Conservation (phyloP, 2,888 invertebrate species). For the Dicyrtomina minuta region DNA sequence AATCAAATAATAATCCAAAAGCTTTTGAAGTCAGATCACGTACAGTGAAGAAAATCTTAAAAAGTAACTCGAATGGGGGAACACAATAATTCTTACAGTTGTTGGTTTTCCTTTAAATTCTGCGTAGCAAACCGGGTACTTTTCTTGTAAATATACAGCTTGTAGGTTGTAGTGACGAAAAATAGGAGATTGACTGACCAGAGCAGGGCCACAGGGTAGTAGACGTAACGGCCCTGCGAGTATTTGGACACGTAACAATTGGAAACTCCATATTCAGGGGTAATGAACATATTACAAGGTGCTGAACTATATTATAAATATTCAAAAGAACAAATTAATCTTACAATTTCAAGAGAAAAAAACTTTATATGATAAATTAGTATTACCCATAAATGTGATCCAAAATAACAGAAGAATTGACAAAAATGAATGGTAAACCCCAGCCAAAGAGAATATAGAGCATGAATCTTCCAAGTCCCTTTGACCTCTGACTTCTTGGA, state of each 20-base stretch:
- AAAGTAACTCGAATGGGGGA: not conserved
- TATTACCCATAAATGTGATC: not conserved
- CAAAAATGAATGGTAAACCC: not conserved
- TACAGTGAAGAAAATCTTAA: too few relatives aligned
- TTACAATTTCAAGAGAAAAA: too few relatives aligned
- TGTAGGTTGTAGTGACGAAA: slow-evolving; percentile 4
- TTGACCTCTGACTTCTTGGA: slow-evolving; percentile 3
- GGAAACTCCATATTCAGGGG: not conserved
- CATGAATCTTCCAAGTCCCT: not conserved
- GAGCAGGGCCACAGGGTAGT: not conserved
- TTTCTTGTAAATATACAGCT: slow-evolving; percentile 11
- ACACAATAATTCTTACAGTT: slow-evolving; percentile 16
- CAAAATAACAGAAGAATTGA: not conserved
- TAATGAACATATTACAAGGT: not conserved
- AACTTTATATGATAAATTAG: too few relatives aligned
- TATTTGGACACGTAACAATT: not conserved
- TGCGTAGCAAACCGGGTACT: slow-evolving; percentile 6
- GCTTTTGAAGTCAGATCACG: too few relatives aligned
- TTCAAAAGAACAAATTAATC: too few relatives aligned
- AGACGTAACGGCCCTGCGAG: not conserved
- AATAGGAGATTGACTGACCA: too few relatives aligned
- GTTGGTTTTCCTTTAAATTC: slow-evolving; percentile 7
- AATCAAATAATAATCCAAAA: too few relatives aligned
- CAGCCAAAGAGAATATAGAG: slow-evolving; percentile 1
- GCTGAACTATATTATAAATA: not conserved